Evolutionary conservation across 1,140 invertebrate species (phyloP), one percentile per base, ranked within the genome.

Genomic region (Ptiloglossa arizonensis): DNA sequence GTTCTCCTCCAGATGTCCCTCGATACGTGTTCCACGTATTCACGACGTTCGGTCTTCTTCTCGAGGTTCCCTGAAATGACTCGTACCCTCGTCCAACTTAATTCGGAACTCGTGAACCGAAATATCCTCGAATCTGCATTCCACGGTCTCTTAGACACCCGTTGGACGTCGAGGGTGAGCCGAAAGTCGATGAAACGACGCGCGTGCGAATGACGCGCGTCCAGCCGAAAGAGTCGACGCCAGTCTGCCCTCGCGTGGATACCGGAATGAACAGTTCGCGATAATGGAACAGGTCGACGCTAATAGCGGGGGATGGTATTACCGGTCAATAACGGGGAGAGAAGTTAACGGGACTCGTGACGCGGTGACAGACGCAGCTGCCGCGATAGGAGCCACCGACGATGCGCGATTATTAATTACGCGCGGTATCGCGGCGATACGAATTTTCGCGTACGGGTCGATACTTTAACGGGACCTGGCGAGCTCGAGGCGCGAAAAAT

Each of bases 351-450:
- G 64, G 48, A 35, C 27, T 19, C 2, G n/a, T 67, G 29, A 24
- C 46, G 24, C 64, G 64, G 6, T 35, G 64, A 52, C 46, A 52
- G 46, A 67, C 32, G 46, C 64, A 35, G 29, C 48, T 38, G 64
- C n/a, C 48, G n/a, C 32, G 48, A 67, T 52, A 52, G 13, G 29
- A 66, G 63, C 17, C 27, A n/a, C n/a, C n/a, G n/a, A 22, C 15
- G 60, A 24, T 38, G 22, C 60, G 5, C n/a, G 60, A 27, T 63
- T 63, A 63, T 63, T 63, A 63, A 63, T 63, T 63, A 41, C 60
- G 15, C 60, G 22, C 35, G 41, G 22, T 19, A 22, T 15, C 35
- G 38, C 1, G 15, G 60, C 35, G 22, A 24, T 38, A 38, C 22
- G 60, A 63, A 41, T 63, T 63, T 63, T 63, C 60, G 35, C 9